Percentiles rank a stretch among this genome's conserved stretches.
These are phyloP conservation scores for Crocuta crocuta DNA, from an alignment of 2,113 vertebrate species.

Conservation along the genomic window DNA sequence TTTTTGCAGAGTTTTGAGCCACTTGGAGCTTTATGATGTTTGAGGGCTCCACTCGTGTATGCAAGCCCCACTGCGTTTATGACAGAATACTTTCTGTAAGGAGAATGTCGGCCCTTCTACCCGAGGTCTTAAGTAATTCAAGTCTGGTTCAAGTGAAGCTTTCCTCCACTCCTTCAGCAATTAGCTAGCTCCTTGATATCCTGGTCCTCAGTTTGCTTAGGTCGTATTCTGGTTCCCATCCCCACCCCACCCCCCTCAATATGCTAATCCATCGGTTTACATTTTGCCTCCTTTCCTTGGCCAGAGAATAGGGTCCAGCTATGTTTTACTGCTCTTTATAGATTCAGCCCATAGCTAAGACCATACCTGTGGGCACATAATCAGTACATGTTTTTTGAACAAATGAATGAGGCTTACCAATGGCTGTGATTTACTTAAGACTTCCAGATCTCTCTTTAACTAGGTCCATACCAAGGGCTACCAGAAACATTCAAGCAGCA, in stretches of 20 bases:
- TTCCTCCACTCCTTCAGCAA: background rate
- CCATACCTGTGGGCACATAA: background rate
- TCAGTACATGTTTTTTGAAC: background rate
- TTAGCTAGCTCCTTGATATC: background rate
- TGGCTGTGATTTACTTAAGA: background rate
- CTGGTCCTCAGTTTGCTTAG: fast-evolving
- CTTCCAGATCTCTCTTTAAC: background rate
- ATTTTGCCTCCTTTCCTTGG: background rate
- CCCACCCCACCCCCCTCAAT: background rate
- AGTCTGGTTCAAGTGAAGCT: background rate
- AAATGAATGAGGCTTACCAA: background rate
- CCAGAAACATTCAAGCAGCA: background rate
- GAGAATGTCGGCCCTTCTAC: background rate
- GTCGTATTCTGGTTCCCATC: background rate
- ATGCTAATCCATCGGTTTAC: background rate
- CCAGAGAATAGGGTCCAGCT: background rate
- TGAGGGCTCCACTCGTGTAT: background rate
- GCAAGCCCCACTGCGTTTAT: background rate
- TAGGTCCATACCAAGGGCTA: background rate
- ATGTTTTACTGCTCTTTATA: background rate
- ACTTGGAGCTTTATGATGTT: background rate
- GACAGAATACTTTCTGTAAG: background rate
- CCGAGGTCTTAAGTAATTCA: background rate
- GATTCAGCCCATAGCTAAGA: background rate
- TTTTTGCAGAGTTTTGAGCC: background rate